Evolutionary conservation across 2,888 invertebrate genomes (phyloP).

Genomic region (Eupithecia inturbata): DNA sequence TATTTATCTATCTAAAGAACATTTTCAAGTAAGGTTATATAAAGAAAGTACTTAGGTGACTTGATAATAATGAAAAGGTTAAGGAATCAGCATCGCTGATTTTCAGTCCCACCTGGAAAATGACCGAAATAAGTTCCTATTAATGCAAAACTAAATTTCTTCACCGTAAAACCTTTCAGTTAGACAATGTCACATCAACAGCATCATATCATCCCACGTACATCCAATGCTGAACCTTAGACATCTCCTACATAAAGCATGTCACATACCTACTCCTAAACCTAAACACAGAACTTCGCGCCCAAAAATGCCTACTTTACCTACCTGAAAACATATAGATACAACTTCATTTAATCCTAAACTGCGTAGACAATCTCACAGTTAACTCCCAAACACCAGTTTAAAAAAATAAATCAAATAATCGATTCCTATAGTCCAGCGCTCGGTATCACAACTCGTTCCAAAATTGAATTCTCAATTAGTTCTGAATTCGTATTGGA

Average conservation of each 20-base stretch:
- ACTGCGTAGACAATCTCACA: background rate
- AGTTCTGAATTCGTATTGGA: constrained; percentile 32
- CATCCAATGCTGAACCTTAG: background rate
- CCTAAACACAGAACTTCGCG: background rate
- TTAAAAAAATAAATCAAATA: constrained; percentile 26
- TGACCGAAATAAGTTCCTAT: background rate
- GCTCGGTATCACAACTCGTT: constrained; percentile 39
- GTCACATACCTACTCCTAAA: background rate
- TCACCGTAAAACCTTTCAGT: background rate
- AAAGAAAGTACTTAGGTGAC: too few species aligned
- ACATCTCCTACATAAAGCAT: background rate
- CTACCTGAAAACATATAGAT: background rate
- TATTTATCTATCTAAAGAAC: too few species aligned
- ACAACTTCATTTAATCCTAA: constrained; percentile 2
- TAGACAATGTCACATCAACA: background rate
- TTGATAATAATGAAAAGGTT: too few species aligned
- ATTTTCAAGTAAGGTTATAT: too few species aligned
- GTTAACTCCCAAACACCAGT: constrained; percentile 15
- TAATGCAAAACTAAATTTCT: background rate
- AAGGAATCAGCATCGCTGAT: too few species aligned
- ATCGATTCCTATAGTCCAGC: constrained; percentile 21
- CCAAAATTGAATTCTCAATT: constrained; percentile 47
- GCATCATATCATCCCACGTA: too few species aligned
- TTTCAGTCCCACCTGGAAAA: too few species aligned
- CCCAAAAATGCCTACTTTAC: background rate